phyloP scores from a whole-genome alignment of 2,113 vertebrate genomes.

The Eptesicus fuscus region DNA sequence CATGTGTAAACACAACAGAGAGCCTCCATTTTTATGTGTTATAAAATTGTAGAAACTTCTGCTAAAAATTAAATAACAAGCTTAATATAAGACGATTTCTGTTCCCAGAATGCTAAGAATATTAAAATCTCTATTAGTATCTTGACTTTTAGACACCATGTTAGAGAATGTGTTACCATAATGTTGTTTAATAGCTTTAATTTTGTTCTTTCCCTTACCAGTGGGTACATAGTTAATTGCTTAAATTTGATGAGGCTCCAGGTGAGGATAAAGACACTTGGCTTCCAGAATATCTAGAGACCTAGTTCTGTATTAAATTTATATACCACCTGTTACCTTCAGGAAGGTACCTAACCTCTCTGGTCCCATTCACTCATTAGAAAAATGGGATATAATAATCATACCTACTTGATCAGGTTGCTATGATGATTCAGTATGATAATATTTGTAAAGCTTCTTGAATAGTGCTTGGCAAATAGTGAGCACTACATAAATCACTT shows the following conservation, averaged over 20 bases:
- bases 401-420: background rate
- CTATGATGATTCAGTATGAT: background rate
- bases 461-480: background rate
- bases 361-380: background rate
- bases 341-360: background rate
- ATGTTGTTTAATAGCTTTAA: background rate
- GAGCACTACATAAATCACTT: background rate
- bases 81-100: constrained; percentile 4
- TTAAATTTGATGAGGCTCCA: background rate
- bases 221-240: background rate
- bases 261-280: background rate
- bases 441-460: background rate
- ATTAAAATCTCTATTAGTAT: background rate
- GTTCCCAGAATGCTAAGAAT: constrained; percentile 13
- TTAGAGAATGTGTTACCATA: constrained; percentile 8
- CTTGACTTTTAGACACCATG: background rate
- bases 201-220: background rate
- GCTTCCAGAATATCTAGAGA: background rate
- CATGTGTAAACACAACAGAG: background rate
- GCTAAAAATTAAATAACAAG: background rate
- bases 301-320: background rate
- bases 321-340: background rate
- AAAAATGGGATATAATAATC: background rate
- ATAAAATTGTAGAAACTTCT: constrained; percentile 14
- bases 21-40: background rate